These are phyloP conservation scores for Phylloscopus collybita DNA, from an alignment of 2,797 vertebrate species.

Conservation along the genomic window DNA sequence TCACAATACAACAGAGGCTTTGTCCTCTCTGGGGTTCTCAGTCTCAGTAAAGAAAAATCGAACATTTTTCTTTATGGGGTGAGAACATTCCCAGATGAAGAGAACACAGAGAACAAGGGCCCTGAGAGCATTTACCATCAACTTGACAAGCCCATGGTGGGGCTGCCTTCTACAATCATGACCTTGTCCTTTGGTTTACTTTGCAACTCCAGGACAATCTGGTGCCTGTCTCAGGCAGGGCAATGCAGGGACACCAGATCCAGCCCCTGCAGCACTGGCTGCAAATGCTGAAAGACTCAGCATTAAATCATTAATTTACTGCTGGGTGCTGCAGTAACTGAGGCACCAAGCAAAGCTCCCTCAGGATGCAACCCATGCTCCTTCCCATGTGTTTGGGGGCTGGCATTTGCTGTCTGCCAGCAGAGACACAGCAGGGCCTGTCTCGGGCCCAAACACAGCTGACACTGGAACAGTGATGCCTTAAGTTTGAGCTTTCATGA, in stretches of 20 bases:
- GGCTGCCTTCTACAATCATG: background rate
- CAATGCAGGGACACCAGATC: background rate
- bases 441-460: background rate
- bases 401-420: background rate
- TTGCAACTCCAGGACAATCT: background rate
- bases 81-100: background rate
- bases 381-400: background rate
- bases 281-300: fast-evolving
- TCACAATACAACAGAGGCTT: conserved; percentile 7
- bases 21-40: background rate
- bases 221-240: background rate
- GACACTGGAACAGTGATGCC: background rate
- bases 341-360: background rate
- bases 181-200: background rate
- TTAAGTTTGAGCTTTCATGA: background rate
- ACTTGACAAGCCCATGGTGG: fast-evolving
- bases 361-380: background rate
- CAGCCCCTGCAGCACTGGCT: background rate
- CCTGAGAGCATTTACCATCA: background rate
- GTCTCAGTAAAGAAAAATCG: background rate
- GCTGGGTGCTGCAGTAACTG: background rate
- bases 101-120: background rate
- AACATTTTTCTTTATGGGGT: background rate
- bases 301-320: background rate
- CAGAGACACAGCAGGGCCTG: background rate